Base-by-base conservation (phyloP, 1,140 invertebrate species). In the Polypedilum vanderplanki region DNA sequence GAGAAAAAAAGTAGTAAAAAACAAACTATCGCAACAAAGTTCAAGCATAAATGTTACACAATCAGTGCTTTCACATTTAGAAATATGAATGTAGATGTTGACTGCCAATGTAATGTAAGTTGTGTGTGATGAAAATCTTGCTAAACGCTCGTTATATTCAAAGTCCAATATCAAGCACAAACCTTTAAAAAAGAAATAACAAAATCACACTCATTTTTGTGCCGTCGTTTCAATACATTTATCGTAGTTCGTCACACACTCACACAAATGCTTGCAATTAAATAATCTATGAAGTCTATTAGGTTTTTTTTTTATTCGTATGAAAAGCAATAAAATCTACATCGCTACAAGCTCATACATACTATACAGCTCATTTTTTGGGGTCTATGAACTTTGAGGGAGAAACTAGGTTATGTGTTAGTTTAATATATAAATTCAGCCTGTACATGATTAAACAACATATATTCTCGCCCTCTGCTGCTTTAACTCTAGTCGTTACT, bases 321-420 rank as follows among this genome's bases (percentile, higher is more conserved):
- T 18, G 9, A 70, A 70, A 70, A 70, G 20, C 65, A 18, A 70
- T 70, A 70, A 70, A 70, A 70, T 22, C 17, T 70, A 70, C 65
- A 70, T 57, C 46, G n/a, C 46, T n/a, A 12, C 46, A 3, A 57
- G 20, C 65, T 9, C 65, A 70, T 18, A 70, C 65, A 70, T 22
- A 57, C 46, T 15, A 57, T 8, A 15, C n/a, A 57, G 46, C 46
- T 33, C 46, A 57, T 57, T 57, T n/a, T 12, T 17, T 3, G 65
- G 20, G 65, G 65, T 70, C 65, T 70, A 20, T 70, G 65, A 70
- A 70, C 65, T 70, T 7, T 20, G 46, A 70, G 20, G 17, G 65
- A 70, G 10, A 70, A 70, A 70, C 65, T 70, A 70, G 65, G 65
- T 70, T 70, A 70, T 22, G 20, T 70, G 65, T 70, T 70, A 70